Conservation (phyloP, 1,140 invertebrate species). For the Sesamia nonagrioides region DNA sequence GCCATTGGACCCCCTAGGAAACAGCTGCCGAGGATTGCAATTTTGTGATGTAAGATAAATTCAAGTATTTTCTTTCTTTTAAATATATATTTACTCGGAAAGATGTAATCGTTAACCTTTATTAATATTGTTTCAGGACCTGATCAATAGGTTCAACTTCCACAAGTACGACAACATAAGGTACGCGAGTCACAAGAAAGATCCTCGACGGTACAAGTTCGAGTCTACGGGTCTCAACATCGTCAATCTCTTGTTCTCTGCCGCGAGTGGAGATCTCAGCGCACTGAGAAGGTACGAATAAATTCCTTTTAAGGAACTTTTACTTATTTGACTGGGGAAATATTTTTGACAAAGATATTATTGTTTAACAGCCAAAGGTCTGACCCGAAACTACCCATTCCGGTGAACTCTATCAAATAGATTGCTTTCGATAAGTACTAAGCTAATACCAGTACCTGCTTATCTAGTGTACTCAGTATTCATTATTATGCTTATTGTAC, state of each 20-base stretch:
- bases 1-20: conserved; percentile 95
- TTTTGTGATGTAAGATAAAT: conserved; percentile 92
- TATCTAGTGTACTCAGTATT: conserved; percentile 30
- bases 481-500: conserved; percentile 26
- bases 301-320: not conserved
- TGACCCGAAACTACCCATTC: conserved; percentile 38
- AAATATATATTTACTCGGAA: not conserved
- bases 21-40: conserved; percentile 96
- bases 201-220: conserved; percentile 96
- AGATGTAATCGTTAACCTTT: not conserved
- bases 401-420: conserved; percentile 48
- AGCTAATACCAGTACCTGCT: conserved; percentile 22
- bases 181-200: conserved; percentile 97
- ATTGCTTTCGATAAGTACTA: conserved; percentile 41
- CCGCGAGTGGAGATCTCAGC: conserved; percentile 97
- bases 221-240: conserved; percentile 97
- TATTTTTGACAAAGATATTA: conserved; percentile 3
- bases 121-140: conserved; percentile 89
- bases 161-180: conserved; percentile 98
- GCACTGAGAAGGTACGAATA: conserved; percentile 93
- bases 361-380: conserved; percentile 49
- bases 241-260: conserved; percentile 97
- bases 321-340: not conserved
- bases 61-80: not conserved
- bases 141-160: conserved; percentile 97